phyloP scores from a whole-genome alignment of 2,888 invertebrate genomes.

The Opisthograptis luteolata region DNA sequence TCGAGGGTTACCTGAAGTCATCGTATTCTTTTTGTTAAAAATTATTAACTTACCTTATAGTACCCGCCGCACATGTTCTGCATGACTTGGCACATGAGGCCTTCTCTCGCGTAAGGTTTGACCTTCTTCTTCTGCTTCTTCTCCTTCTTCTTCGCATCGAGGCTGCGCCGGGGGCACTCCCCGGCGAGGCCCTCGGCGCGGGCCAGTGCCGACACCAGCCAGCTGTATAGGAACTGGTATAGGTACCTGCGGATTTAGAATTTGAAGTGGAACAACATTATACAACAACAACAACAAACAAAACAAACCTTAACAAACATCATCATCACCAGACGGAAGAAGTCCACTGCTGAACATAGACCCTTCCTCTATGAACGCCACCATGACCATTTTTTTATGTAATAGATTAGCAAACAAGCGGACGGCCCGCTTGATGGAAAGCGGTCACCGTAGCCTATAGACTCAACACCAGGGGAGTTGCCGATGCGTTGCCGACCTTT shows the following conservation, averaged over 20 bases:
- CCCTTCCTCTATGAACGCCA: too few relatives aligned
- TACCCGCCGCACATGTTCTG: constrained; percentile 98
- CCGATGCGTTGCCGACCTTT: too few relatives aligned
- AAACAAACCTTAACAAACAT: too few relatives aligned
- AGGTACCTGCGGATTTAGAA: constrained; percentile 89
- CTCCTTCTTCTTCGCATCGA: constrained; percentile 57
- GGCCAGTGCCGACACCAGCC: constrained; percentile 95
- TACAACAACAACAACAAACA: neutral
- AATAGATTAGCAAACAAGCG: too few relatives aligned
- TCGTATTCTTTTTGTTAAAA: too few relatives aligned
- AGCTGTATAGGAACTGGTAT: constrained; percentile 97
- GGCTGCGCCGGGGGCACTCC: constrained; percentile 79
- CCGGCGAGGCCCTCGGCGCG: constrained; percentile 94
- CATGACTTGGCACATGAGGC: constrained; percentile 94
- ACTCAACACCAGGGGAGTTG: too few relatives aligned
- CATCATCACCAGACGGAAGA: too few relatives aligned
- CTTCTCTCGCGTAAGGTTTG: constrained; percentile 92
- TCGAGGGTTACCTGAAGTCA: too few relatives aligned
- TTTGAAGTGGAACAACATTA: neutral
- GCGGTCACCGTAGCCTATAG: too few relatives aligned
- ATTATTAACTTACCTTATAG: constrained; percentile 89
- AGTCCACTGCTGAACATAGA: too few relatives aligned
- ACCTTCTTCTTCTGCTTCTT: constrained; percentile 87
- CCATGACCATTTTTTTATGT: too few relatives aligned
- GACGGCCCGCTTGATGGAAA: too few relatives aligned